phyloP scores from a whole-genome alignment of 1,140 invertebrate genomes.

The Brachionus plicatilis region DNA sequence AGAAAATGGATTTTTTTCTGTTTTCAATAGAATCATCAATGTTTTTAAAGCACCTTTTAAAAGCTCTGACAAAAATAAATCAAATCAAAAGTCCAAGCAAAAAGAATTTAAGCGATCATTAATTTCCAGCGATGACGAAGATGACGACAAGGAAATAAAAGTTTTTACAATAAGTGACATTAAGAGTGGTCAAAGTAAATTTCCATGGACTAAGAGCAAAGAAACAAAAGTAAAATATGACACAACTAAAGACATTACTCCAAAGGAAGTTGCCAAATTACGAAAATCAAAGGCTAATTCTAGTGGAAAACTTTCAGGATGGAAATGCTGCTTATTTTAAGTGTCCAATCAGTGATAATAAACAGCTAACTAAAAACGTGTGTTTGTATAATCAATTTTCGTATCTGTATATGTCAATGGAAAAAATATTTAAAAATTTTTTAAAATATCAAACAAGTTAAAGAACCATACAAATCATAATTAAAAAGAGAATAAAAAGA shows the following conservation, averaged over 20 bases:
- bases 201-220: conserved; percentile 16
- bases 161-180: conserved; percentile 11
- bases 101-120: conserved; percentile 22
- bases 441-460: background rate
- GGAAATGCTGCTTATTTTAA: conserved; percentile 29
- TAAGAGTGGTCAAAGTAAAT: background rate
- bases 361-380: background rate
- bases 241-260: background rate
- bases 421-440: background rate
- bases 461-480: background rate
- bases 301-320: background rate
- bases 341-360: background rate
- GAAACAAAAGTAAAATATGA: background rate
- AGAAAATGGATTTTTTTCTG: background rate
- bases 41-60: conserved; percentile 7
- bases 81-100: background rate
- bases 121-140: conserved; percentile 11
- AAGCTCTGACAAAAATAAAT: background rate
- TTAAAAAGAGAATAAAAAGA: background rate
- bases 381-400: background rate
- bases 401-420: background rate
- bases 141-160: conserved; percentile 2
- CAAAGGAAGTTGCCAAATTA: conserved; percentile 16
- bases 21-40: background rate
- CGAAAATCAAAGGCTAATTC: background rate